Conservation (phyloP, 1,140 invertebrate species). For the Scaptomyza pallida region DNA sequence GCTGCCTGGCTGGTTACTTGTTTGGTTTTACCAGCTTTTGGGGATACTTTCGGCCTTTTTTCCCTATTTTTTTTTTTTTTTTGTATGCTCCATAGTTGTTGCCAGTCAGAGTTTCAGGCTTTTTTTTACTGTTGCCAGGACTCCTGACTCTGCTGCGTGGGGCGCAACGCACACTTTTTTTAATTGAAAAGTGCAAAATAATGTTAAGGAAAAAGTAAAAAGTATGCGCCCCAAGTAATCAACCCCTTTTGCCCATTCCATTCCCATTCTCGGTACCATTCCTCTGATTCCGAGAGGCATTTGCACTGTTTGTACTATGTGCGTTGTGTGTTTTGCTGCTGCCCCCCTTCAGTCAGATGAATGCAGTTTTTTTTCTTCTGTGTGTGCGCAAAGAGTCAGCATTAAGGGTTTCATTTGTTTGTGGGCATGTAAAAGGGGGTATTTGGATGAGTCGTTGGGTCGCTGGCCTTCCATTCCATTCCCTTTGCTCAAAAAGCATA, state of each 20-base stretch:
- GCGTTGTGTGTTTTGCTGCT: conserved; percentile 26
- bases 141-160: conserved; percentile 38
- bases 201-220: conserved; percentile 76
- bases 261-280: conserved; percentile 25
- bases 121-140: background rate
- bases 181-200: conserved; percentile 82
- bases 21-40: conserved; percentile 67
- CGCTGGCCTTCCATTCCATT: conserved; percentile 62
- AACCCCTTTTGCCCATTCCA: background rate
- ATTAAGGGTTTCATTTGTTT: background rate
- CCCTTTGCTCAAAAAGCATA: conserved; percentile 37
- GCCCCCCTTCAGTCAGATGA: conserved; percentile 47
- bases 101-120: conserved; percentile 16
- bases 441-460: conserved; percentile 24
- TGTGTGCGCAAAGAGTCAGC: conserved; percentile 56
- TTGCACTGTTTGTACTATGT: conserved; percentile 58
- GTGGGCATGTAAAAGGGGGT: background rate
- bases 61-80: too few relatives aligned
- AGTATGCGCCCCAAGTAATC: conserved; percentile 68
- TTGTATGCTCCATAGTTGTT: conserved; percentile 40
- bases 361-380: conserved; percentile 69
- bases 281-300: conserved; percentile 65
- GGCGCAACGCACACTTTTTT: conserved; percentile 67
- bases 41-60: conserved; percentile 74
- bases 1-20: conserved; percentile 5